phyloP scores from a whole-genome alignment of 37 sponge, comb jelly and placozoan genomes.

The Ianthella basta region DNA sequence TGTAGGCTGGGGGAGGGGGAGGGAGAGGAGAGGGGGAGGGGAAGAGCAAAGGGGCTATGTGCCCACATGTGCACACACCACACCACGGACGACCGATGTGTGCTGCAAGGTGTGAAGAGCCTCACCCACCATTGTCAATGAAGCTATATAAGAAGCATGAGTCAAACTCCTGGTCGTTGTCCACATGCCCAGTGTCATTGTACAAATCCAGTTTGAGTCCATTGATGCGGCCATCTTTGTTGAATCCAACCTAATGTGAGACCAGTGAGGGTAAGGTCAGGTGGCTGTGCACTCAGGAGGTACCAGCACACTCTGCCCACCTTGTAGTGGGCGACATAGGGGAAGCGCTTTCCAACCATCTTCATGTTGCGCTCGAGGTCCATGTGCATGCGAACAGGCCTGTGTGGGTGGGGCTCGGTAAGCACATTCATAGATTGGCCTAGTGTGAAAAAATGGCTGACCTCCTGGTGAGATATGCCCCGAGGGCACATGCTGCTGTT shows the following conservation, averaged over 20 bases:
- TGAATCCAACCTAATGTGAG: constrained; percentile 60
- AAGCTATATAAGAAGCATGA: background rate
- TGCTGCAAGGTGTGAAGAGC: too few relatives aligned
- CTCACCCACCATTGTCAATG: constrained; percentile 62
- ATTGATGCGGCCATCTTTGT: constrained; percentile 65
- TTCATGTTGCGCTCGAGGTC: constrained; percentile 87
- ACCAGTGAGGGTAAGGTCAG: too few relatives aligned
- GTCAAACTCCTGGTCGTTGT: constrained; percentile 40
- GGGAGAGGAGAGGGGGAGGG: too few relatives aligned
- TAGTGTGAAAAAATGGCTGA: too few relatives aligned
- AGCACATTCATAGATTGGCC: too few relatives aligned
- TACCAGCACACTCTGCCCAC: constrained; percentile 16
- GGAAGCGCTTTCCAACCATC: constrained; percentile 76
- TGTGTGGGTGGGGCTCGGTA: too few relatives aligned
- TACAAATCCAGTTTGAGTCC: constrained; percentile 59
- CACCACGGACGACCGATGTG: too few relatives aligned
- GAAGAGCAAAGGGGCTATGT: too few relatives aligned
- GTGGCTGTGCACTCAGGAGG: too few relatives aligned
- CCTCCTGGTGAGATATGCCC: constrained; percentile 51
- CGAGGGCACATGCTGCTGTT: constrained; percentile 75
- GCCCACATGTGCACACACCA: too few relatives aligned
- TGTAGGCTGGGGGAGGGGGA: constrained; percentile 53
- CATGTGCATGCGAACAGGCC: constrained; percentile 82
- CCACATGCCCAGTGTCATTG: constrained; percentile 50
- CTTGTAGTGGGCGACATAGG: constrained; percentile 58